These are phyloP conservation scores for Cinclus mexicanus DNA, from an alignment of 2,113 vertebrate species.

Conservation along the genomic window DNA sequence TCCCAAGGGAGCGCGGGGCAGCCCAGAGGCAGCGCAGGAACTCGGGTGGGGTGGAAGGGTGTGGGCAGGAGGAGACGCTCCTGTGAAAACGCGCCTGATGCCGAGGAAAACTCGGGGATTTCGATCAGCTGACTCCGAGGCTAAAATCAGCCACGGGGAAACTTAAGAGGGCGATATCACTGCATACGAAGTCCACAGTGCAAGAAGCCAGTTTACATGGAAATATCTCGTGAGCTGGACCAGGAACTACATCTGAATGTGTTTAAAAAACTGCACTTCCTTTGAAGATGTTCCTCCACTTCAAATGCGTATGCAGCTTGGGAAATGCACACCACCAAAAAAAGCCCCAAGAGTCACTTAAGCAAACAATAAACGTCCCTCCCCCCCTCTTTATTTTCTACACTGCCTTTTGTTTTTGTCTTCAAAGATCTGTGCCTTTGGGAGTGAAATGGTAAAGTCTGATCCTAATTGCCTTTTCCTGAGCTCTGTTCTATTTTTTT, in stretches of 20 bases:
- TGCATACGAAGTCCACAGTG: not conserved
- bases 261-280: not conserved
- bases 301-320: not conserved
- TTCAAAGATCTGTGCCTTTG: not conserved
- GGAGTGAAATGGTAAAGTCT: not conserved
- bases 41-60: not conserved
- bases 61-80: conserved; percentile 1
- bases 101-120: not conserved
- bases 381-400: not conserved
- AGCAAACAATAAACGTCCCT: not conserved
- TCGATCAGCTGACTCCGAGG: not conserved
- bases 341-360: not conserved
- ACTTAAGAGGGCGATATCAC: not conserved
- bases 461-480: not conserved
- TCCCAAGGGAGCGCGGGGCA: conserved; percentile 1
- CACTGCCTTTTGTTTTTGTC: not conserved
- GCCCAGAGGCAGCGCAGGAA: not conserved
- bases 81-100: not conserved
- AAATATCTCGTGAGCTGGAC: not conserved
- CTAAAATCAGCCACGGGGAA: not conserved
- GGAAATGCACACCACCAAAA: not conserved
- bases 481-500: not conserved
- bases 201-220: not conserved
- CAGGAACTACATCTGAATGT: not conserved
- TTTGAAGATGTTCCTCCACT: not conserved